A percentile compares a stretch with the other conserved stretches of the same genome.
These are phyloP conservation scores for Ichneumoninae sp. DNA, from an alignment of 2,888 invertebrate species.

Conservation along the genomic window DNA sequence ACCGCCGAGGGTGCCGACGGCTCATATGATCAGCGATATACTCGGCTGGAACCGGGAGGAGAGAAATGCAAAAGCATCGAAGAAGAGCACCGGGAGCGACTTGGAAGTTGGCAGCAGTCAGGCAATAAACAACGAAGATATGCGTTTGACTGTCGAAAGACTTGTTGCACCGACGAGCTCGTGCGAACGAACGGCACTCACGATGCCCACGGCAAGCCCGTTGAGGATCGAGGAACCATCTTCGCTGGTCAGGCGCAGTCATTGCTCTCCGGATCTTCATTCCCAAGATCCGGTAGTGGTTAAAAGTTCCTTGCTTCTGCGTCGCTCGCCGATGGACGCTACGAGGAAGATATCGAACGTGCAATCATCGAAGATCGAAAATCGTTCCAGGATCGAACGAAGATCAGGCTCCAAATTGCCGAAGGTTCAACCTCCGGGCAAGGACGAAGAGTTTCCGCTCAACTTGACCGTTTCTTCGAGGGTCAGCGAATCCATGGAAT, in stretches of 20 bases:
- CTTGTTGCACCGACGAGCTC: slow-evolving; percentile 74
- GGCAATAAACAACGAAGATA: slow-evolving; percentile 53
- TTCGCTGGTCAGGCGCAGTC: slow-evolving; percentile 73
- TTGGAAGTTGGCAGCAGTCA: slow-evolving; percentile 13
- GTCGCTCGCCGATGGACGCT: slow-evolving; percentile 12
- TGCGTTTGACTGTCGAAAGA: slow-evolving; percentile 48
- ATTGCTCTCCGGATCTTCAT: slow-evolving; percentile 64
- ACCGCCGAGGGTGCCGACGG: slow-evolving; percentile 92
- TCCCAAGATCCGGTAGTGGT: not conserved
- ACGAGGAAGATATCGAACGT: not conserved
- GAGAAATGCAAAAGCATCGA: slow-evolving; percentile 6
- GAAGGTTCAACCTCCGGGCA: not conserved
- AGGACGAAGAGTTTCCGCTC: slow-evolving; percentile 38
- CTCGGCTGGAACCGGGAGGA: slow-evolving; percentile 87
- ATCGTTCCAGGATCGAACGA: slow-evolving; percentile 10
- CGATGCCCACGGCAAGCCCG: slow-evolving; percentile 1
- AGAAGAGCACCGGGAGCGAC: slow-evolving; percentile 24
- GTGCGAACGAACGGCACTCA: not conserved
- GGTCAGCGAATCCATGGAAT: not conserved
- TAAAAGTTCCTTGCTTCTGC: slow-evolving; percentile 30
- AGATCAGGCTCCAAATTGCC: slow-evolving; percentile 5
- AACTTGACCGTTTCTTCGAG: slow-evolving; percentile 38
- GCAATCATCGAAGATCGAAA: slow-evolving; percentile 13
- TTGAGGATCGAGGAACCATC: slow-evolving; percentile 72
- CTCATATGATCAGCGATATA: slow-evolving; percentile 95